These are phyloP conservation scores for Andrena chrysosceles DNA, from an alignment of 2,888 invertebrate species.

Conservation along the genomic window DNA sequence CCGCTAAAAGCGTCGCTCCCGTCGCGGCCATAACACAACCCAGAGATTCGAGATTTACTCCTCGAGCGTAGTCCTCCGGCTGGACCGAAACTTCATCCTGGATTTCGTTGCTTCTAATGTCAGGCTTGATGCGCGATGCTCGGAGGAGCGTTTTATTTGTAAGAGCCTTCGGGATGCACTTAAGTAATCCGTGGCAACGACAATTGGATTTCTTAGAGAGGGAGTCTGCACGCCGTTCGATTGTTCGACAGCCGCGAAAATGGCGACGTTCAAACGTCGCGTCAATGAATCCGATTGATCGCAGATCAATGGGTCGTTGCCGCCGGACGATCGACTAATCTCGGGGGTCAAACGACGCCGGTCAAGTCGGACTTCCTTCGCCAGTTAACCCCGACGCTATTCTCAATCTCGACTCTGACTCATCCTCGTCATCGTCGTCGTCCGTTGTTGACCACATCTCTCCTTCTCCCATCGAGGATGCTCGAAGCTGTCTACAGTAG, in stretches of 20 bases:
- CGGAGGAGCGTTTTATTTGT: not conserved
- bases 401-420: constrained; percentile 83
- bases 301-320: constrained; percentile 82
- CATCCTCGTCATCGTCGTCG: constrained; percentile 73
- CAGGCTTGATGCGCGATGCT: not conserved
- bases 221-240: constrained; percentile 13
- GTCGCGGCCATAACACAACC: constrained; percentile 64
- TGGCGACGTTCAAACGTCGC: constrained; percentile 63
- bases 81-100: not conserved
- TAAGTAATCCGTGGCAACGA: constrained; percentile 4
- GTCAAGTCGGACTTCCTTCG: constrained; percentile 82
- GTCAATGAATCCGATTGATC: constrained; percentile 84
- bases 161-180: not conserved
- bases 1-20: constrained; percentile 79
- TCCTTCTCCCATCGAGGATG: constrained; percentile 41
- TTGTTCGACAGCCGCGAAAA: constrained; percentile 53
- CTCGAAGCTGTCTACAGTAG: constrained; percentile 29
- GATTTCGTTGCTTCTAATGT: not conserved
- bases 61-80: constrained; percentile 36
- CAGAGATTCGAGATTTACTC: constrained; percentile 69
- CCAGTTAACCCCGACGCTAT: constrained; percentile 81
- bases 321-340: constrained; percentile 77
- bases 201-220: constrained; percentile 21
- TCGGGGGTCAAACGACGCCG: constrained; percentile 80
- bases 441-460: constrained; percentile 55